Conservation (phyloP, 1,140 invertebrate species). For the Atta colombica region DNA sequence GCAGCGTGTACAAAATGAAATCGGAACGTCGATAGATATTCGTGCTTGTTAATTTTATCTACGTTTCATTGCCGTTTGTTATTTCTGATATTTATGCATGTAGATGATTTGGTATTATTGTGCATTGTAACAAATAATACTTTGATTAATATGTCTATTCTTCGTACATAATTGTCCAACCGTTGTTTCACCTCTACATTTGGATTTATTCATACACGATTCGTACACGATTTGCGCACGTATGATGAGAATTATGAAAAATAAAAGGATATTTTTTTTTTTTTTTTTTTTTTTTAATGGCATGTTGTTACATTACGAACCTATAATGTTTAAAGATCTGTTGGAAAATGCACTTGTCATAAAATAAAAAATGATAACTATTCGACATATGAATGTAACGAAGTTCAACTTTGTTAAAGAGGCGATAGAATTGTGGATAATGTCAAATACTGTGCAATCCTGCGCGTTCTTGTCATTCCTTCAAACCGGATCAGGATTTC, state of each 20-base stretch:
- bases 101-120: conserved; percentile 11
- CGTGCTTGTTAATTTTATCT: conserved; percentile 60
- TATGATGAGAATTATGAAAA: conserved; percentile 17
- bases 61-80: conserved; percentile 58
- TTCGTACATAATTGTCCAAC: conserved; percentile 28
- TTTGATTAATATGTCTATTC: conserved; percentile 60
- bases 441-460: conserved; percentile 8
- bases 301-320: not conserved
- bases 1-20: conserved; percentile 40
- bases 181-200: conserved; percentile 24
- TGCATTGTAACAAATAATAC: conserved; percentile 38
- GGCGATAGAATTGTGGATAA: not conserved
- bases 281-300: not conserved
- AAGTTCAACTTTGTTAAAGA: not conserved
- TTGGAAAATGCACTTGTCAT: not conserved
- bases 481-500: conserved; percentile 20
- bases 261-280: not conserved
- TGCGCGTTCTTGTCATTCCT: not conserved
- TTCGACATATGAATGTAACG: conserved; percentile 18
- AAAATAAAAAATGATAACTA: not conserved
- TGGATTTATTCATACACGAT: conserved; percentile 20
- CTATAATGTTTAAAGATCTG: not conserved
- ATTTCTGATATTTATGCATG: conserved; percentile 37
- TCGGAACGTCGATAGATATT: conserved; percentile 46
- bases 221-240: not conserved